These are phyloP conservation scores for Pinctada fucata DNA, from an alignment of 2,888 invertebrate genomes.

Conservation along the genomic window DNA sequence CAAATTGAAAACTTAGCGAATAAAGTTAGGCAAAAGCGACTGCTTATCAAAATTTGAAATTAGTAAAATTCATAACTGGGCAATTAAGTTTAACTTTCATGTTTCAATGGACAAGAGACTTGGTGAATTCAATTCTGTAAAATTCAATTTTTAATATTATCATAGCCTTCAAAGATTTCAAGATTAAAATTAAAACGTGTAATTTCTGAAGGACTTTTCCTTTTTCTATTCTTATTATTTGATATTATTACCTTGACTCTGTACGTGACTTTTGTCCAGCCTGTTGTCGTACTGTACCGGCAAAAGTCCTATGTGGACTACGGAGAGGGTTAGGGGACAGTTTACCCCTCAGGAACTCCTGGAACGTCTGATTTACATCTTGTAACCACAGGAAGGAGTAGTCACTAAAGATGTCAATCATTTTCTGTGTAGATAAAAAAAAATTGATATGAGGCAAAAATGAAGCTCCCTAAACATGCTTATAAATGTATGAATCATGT, in stretches of 20 bases:
- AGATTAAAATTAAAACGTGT: no score
- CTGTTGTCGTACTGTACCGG: slow-evolving; percentile 54
- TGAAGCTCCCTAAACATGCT: neutral
- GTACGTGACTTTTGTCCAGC: slow-evolving; percentile 54
- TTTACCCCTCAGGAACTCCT: slow-evolving; percentile 72
- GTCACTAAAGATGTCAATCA: slow-evolving; percentile 69
- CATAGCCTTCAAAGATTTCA: no score
- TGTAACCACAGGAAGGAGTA: slow-evolving; percentile 75
- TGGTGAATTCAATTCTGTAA: no score
- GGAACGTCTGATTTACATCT: slow-evolving; percentile 75
- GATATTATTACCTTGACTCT: slow-evolving; percentile 49
- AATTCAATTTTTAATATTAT: no score
- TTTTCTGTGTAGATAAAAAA: slow-evolving; percentile 59
- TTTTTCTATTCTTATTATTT: neutral
- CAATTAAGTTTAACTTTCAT: no score
- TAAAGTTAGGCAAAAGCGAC: no score
- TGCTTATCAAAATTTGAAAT: no score
- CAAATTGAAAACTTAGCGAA: no score
- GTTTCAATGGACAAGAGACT: no score
- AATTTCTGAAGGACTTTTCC: no score
- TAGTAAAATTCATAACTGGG: no score
- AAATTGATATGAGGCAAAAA: neutral
- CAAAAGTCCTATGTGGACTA: slow-evolving; percentile 58
- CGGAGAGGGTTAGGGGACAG: slow-evolving; percentile 72
- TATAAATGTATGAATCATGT: no score